Evolutionary conservation across 2,113 vertebrate genomes (phyloP), one percentile per base, ranked within the genome.

Genomic region (Eleginops maclovinus): DNA sequence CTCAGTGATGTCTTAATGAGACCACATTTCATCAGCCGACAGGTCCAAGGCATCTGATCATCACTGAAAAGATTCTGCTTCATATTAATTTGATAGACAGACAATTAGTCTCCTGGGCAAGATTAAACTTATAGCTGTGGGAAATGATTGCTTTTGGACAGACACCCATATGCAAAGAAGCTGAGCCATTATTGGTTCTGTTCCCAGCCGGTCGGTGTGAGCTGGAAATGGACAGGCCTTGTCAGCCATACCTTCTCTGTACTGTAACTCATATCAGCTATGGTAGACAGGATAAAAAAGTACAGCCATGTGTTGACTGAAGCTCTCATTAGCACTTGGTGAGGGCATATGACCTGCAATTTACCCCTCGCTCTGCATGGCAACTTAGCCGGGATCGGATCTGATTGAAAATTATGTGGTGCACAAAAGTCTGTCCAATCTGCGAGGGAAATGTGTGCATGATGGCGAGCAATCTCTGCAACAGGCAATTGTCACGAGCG

Each of bases 391-490:
- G 62, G 85, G 81, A 91, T 92, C 73, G 74, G 72, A 84, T 89
- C 79, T 87, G 88, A 93, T 91, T 89, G 91, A 84, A 93, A 91
- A 92, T 91, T 76, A 91, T 92, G 83, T 77, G 81, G 81, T 58
- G 85, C 86, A 87, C 77, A 86, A 87, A 85, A 86, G 88, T 87
- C 81, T 83, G 61, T 85, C 80, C 87, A 86, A 87, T 88, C 89
- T 81, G 56, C 36, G 26, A 79, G 72, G 76, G 71, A 79, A 84
- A 69, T 55, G 80, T 82, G 69, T 26, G 74, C 78, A 76, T 74
- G 66, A 69, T 82, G 68, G 65, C 62, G 55, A 83, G 81, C 75
- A 66, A 85, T 85, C 66, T 84, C 74, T 71, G 71, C 70, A 46
- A 59, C 43, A 64, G 68, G 66, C 72, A 67, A 88, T 76, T 72